These are phyloP conservation scores for Sturmia bella DNA, from an alignment of 2,888 invertebrate species.

Conservation along the genomic window DNA sequence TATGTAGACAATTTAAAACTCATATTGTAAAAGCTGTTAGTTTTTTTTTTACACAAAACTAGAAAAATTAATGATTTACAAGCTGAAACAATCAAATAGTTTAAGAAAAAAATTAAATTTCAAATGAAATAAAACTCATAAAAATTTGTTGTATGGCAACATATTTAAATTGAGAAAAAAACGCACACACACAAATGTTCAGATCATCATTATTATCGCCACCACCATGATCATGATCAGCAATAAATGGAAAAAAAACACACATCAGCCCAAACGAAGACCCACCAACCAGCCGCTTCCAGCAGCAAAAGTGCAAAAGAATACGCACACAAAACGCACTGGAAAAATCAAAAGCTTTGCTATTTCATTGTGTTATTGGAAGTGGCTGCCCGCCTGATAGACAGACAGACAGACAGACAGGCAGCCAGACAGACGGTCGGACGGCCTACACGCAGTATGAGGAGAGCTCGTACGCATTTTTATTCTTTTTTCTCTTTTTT, in stretches of 20 bases:
- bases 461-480: slow-evolving; percentile 27
- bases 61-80: no score
- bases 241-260: background rate
- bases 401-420: slow-evolving; percentile 1
- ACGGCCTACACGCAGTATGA: slow-evolving; percentile 26
- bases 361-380: background rate
- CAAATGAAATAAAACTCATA: background rate
- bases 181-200: background rate
- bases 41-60: no score
- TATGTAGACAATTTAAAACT: background rate
- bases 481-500: background rate
- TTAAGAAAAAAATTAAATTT: background rate
- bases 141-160: slow-evolving; percentile 45
- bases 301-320: slow-evolving; percentile 60
- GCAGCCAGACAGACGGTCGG: slow-evolving; percentile 2
- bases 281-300: background rate
- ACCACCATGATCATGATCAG: slow-evolving; percentile 30
- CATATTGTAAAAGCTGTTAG: no score
- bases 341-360: slow-evolving; percentile 33
- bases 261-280: slow-evolving; percentile 10
- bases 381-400: slow-evolving; percentile 10
- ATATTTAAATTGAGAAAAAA: background rate
- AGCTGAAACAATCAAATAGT: background rate
- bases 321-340: slow-evolving; percentile 61
- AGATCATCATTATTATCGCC: slow-evolving; percentile 34